Base-by-base conservation (phyloP, 2,113 vertebrate genomes). In the Fukomys damarensis region DNA sequence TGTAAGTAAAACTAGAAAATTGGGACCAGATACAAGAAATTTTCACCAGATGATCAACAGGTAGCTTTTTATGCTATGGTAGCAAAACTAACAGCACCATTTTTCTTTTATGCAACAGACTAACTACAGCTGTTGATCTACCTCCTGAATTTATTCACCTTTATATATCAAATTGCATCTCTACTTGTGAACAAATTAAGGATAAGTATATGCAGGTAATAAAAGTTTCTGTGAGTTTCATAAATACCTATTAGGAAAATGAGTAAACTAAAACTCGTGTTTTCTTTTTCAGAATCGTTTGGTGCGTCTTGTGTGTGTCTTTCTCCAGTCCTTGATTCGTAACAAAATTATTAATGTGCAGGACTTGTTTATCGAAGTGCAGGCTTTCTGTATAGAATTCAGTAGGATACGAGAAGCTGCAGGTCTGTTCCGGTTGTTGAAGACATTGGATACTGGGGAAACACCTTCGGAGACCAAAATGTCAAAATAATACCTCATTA, bases 291-390 rank as follows among this genome's bases (percentile, higher is more conserved):
- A 99, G 99, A 99, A 99, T 94, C 99, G 99, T 1, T 98, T 99
- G 98, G 99, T 99, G 68, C 99, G 99, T 12, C 99, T 99, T 72
- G 99, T 99, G 49, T 99, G 99, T 72, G 99, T 99, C 65, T 99
- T 99, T 96, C 99, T 99, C 43, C 99, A 99, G 97, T 99, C 99
- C 11, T 98, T 99, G 97, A 99, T 99, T 98, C 98, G 99, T 52
- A 99, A 99, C 98, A 99, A 99, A 98, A 99, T 99, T 97, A 99
- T 99, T 92, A 99, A 99, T 22, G 99, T 99, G 19, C 99, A 99
- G 99, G 99, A 99, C 98, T 99, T 99, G 81, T 99, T 99, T 97
- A 99, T 99, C 97, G 99, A 99, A 98, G 99, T 99, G 3, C 99
- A 99, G 98, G 99, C 99, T 2, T 99, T 99, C 98, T 99, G 99